Base-by-base conservation (phyloP, 2,888 invertebrate genomes). In the Drosophila ustulata region DNA sequence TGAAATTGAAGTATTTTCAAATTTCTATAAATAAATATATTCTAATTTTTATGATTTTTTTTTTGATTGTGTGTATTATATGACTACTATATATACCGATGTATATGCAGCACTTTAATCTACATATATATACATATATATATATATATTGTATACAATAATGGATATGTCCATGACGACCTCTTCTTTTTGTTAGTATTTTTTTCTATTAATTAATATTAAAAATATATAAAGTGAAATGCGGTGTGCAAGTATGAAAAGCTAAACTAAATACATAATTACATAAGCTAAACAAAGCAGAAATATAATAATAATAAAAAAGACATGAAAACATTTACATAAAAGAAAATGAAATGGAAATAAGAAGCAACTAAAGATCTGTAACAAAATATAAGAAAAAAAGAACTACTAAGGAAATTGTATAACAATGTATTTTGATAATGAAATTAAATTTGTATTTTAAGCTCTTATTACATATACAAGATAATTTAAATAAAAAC, bases 401-500 rank as follows among this genome's bases (percentile, higher is more conserved):
- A 56, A 84, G 50, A 70, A 70, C 57, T 75, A 80, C 70, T 88
- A 82, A 85, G 86, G 62, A 88, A 88, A 85, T 86, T 85, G 84
- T 85, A 85, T 85, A 85, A 85, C 84, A 85, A 85, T 85, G 86
- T 85, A 85, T 85, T 85, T 85, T 85, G 84, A 88, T 85, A 85
- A 88, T 75, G 78, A 82, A 88, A 88, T 80, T 51, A 78, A 88
- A 82, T 82, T 86, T 88, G 76, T 88, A 88, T 88, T 86, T 76
- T 88, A 83, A 84, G 82, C 75, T 82, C 74, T 80, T 75, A 75
- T 75, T 84, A 84, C 66, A 80, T 82, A 85, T 82, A 84, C 85
- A 88, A 69, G 59, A 78, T 83, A 87, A 78, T 83, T 84, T 81
- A 82, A 82, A 82, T 76, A 82, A 83, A 82, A 78, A 46, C 55